Conservation (phyloP, 2,113 vertebrate species). For the human (Homo sapiens) region DNA sequence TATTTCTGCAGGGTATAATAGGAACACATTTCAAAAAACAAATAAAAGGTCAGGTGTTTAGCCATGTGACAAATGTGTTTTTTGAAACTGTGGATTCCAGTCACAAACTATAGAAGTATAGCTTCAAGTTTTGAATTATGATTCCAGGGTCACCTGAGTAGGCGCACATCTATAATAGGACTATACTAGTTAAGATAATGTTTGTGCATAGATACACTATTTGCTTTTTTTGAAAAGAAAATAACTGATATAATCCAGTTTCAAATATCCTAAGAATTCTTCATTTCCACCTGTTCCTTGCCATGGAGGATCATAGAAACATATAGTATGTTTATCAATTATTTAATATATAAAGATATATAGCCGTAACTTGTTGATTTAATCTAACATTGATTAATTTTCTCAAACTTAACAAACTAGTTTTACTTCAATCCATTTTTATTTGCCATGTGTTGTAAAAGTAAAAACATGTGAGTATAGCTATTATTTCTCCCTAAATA, state of each 20-base stretch:
- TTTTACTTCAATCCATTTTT: neutral
- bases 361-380: neutral
- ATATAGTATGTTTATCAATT: neutral
- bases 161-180: neutral
- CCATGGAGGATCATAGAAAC: neutral
- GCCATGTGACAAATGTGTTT: neutral
- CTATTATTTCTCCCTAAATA: neutral
- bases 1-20: too few relatives aligned
- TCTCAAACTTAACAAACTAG: neutral
- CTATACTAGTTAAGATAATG: neutral
- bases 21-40: neutral
- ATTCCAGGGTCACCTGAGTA: neutral
- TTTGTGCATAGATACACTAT: neutral
- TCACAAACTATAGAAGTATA: neutral
- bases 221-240: neutral
- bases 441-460: neutral
- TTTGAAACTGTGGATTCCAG: conserved; percentile 7
- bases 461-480: neutral
- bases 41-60: neutral
- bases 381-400: neutral
- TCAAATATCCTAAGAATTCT: neutral
- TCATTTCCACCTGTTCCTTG: neutral
- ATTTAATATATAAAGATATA: neutral
- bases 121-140: neutral
- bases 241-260: neutral